phyloP scores from a whole-genome alignment of 2,888 invertebrate species.

The Morpho achilles region DNA sequence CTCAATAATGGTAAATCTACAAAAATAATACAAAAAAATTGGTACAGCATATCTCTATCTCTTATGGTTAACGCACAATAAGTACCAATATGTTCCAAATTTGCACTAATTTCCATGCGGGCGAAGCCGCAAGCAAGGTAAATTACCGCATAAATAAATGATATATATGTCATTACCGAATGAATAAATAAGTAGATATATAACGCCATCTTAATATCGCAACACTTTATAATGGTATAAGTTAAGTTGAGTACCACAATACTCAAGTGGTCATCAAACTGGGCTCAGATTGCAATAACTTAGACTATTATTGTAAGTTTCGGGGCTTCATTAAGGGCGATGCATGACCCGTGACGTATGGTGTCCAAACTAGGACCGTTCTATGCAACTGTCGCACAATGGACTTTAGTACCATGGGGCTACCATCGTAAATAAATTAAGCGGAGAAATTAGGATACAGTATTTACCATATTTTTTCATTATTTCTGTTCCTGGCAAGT shows the following conservation, averaged over 20 bases:
- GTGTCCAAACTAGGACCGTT: constrained; percentile 64
- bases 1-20: too few species aligned
- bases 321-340: constrained; percentile 72
- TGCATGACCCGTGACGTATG: constrained; percentile 63
- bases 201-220: constrained; percentile 2
- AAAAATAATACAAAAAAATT: too few species aligned
- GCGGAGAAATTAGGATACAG: too few species aligned
- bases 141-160: too few species aligned
- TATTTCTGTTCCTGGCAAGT: too few species aligned
- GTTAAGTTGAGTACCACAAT: constrained; percentile 53
- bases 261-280: constrained; percentile 71
- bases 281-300: constrained; percentile 68
- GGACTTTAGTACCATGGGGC: constrained; percentile 33
- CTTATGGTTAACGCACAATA: too few species aligned
- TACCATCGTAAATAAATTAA: constrained; percentile 29
- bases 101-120: too few species aligned
- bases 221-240: constrained; percentile 60
- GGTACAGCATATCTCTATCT: too few species aligned
- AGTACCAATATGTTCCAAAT: too few species aligned
- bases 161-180: too few species aligned
- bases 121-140: too few species aligned
- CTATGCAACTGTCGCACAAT: constrained; percentile 64
- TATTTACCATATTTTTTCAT: too few species aligned
- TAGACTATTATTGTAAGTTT: constrained; percentile 58
- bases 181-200: not conserved